Base-by-base conservation (phyloP, 2,888 invertebrate genomes). In the Zhengitettix transpicula region DNA sequence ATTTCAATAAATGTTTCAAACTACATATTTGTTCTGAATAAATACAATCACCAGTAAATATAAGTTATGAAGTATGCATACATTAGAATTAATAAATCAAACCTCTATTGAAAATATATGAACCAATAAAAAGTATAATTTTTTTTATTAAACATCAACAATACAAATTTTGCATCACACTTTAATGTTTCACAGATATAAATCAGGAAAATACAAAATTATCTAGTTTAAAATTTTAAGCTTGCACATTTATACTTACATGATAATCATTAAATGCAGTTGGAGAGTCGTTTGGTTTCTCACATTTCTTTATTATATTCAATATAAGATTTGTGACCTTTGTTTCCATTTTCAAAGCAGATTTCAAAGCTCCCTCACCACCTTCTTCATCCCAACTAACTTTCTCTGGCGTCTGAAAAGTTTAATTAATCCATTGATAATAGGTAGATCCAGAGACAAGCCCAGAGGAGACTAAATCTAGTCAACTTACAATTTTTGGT, bases 341-440 rank as follows among this genome's bases (percentile, higher is more conserved):
- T 17, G 81, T 77, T 75, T 95, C 95, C 71, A 93, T 75, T 59
- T 78, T 77, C 28, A 94, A 77, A 1, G 94, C 91, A 63, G 84
- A 81, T 62, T 82, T 79, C 61, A 95, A 75, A 0, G 93, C 91
- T 5, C 77, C 75, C 10, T 82, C 75, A 1, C 82, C 91, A 66
- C 70, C 78, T 1, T 68, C n/a, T 8, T 47, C 14, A 40, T 8
- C 70, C 85, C 85, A 87, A 5, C 59, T 60, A 3, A 61, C 59
- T 40, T 64, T 65, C 28, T 51, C 42, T 1, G 68, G 68, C 63
- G 63, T 64, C 64, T 61, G 42, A 40, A 57, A 61, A 53, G 59
- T 12, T 28, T 14, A 58, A 16, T 28, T 28, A 28, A 28, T 28
- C 9, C 8, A n/a, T 3, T 47, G 9, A 47, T 8, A 47, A 14